A percentile compares a stretch with the other conserved stretches of the same genome.
Conservation (phyloP, 2,888 invertebrate species). For the Electrophaes corylata region DNA sequence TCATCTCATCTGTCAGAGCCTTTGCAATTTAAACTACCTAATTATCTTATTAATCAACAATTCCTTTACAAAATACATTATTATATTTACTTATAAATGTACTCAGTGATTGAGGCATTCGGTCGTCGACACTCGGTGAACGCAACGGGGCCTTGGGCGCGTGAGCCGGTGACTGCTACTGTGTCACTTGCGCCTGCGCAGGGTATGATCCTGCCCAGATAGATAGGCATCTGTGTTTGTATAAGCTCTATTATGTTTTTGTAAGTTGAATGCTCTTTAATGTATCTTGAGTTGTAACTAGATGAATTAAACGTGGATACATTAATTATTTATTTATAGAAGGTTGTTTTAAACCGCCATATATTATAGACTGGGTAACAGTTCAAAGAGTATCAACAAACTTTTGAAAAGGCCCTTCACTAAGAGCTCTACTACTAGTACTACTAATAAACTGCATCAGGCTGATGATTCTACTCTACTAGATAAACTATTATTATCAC, state of each 20-base stretch:
- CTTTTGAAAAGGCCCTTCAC: too few species aligned
- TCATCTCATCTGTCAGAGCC: conserved; percentile 6
- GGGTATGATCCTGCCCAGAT: conserved; percentile 48
- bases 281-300: too few species aligned
- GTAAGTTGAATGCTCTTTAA: conserved; percentile 1
- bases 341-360: too few species aligned
- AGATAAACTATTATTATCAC: neutral
- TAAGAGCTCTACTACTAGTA: too few species aligned
- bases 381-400: too few species aligned
- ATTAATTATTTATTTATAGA: neutral
- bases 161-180: conserved; percentile 73
- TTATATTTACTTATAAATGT: conserved; percentile 27
- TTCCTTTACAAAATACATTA: conserved; percentile 13
- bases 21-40: conserved; percentile 1
- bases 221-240: conserved; percentile 37
- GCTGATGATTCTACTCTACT: neutral
- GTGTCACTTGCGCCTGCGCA: conserved; percentile 43
- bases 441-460: too few species aligned
- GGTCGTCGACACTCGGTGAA: conserved; percentile 31
- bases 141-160: conserved; percentile 44
- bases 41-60: conserved; percentile 14
- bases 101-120: conserved; percentile 8
- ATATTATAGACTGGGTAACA: too few species aligned
- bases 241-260: neutral
- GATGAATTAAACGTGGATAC: too few species aligned